phyloP scores from a whole-genome alignment of 2,797 vertebrate genomes.

The Typhlichthys subterraneus region DNA sequence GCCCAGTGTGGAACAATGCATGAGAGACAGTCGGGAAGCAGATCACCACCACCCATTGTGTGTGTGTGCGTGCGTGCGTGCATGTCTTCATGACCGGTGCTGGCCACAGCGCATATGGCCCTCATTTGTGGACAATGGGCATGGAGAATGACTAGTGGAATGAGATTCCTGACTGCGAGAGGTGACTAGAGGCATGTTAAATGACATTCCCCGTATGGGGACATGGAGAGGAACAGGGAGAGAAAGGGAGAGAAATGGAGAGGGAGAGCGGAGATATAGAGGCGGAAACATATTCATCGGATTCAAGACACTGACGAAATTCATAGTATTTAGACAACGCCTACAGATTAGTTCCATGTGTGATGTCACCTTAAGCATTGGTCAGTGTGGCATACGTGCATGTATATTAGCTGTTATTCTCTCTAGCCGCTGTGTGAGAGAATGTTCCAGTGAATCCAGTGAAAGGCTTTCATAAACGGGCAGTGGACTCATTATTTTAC shows the following conservation, averaged over 20 bases:
- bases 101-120: slow-evolving; percentile 74
- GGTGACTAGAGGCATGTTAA: slow-evolving; percentile 73
- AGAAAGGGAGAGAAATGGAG: slow-evolving; percentile 9
- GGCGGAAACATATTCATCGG: slow-evolving; percentile 10
- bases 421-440: too few relatives aligned
- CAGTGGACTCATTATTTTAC: too few relatives aligned
- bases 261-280: slow-evolving; percentile 7
- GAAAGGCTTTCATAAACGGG: too few relatives aligned
- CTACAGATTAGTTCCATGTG: too few relatives aligned
- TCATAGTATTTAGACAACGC: too few relatives aligned
- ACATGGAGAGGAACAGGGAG: slow-evolving; percentile 38
- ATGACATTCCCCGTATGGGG: slow-evolving; percentile 73
- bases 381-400: too few relatives aligned
- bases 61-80: slow-evolving; percentile 22
- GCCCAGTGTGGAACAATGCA: not conserved
- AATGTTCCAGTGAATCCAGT: too few relatives aligned
- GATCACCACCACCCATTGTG: not conserved
- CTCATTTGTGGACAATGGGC: slow-evolving; percentile 75
- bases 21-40: not conserved
- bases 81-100: slow-evolving; percentile 65
- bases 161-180: slow-evolving; percentile 72
- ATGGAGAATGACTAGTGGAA: slow-evolving; percentile 68
- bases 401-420: too few relatives aligned
- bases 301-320: too few relatives aligned
- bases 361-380: too few relatives aligned